A percentile compares a stretch with the other conserved stretches of the same genome.
phyloP scores from a whole-genome alignment of 2,888 invertebrate genomes.

The Apodemia mormo region DNA sequence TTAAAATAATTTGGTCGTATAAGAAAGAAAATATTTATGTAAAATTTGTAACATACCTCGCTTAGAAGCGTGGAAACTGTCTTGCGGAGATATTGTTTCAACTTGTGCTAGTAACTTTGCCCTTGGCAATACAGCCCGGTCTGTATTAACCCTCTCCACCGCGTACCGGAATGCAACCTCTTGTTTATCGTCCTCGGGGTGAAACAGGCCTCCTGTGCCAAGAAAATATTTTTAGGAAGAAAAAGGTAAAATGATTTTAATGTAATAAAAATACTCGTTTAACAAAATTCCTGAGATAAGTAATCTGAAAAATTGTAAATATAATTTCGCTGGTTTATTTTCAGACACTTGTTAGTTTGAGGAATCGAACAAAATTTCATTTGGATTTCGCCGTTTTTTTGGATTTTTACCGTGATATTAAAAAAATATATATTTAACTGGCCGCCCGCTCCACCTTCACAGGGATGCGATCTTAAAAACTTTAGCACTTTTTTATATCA shows the following conservation, averaged over 20 bases:
- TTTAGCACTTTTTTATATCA: no score
- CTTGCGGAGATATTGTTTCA: constrained; percentile 93
- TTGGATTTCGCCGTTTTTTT: no score
- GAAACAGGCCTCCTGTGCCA: constrained; percentile 90
- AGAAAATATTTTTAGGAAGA: constrained; percentile 10
- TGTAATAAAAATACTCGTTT: background rate
- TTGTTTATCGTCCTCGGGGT: constrained; percentile 92
- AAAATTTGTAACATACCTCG: constrained; percentile 84
- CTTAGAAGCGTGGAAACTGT: constrained; percentile 96
- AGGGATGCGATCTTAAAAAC: no score
- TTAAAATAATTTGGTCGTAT: background rate
- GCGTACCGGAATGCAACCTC: constrained; percentile 96
- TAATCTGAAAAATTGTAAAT: no score
- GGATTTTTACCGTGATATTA: no score
- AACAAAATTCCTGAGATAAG: background rate
- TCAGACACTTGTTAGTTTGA: no score
- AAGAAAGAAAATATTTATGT: background rate
- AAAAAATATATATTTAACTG: no score
- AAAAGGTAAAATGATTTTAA: background rate
- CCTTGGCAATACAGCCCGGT: constrained; percentile 89
- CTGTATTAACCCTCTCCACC: constrained; percentile 93
- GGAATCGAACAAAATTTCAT: no score
- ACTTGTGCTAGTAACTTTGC: constrained; percentile 95
- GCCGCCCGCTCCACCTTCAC: no score
- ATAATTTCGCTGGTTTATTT: no score